Evolutionary conservation across 2,888 invertebrate species (phyloP).

Genomic region (Acrobasis suavella): DNA sequence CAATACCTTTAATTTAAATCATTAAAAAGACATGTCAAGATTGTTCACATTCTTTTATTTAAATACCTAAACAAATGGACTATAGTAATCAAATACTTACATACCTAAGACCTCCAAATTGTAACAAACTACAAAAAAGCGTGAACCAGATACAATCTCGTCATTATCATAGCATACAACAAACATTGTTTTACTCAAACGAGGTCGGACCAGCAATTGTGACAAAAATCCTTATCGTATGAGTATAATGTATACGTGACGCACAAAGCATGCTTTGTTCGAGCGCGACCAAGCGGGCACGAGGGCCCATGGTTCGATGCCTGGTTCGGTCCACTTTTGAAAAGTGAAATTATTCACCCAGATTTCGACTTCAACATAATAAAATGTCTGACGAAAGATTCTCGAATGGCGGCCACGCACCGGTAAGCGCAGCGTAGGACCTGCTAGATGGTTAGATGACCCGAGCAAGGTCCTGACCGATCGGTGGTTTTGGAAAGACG

Average conservation of each 20-base stretch:
- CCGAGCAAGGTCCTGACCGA: too few relatives aligned
- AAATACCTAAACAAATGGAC: too few relatives aligned
- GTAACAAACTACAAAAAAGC: not conserved
- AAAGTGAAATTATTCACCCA: not conserved
- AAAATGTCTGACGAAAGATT: too few relatives aligned
- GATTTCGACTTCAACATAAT: not conserved
- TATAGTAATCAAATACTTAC: too few relatives aligned
- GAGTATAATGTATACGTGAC: not conserved
- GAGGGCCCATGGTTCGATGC: conserved; percentile 13
- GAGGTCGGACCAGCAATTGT: conserved; percentile 4
- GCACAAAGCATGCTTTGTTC: conserved; percentile 13
- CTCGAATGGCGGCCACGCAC: too few relatives aligned
- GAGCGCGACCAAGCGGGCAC: not conserved
- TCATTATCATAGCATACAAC: not conserved
- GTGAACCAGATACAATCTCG: not conserved
- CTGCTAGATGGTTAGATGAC: too few relatives aligned
- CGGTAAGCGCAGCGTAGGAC: too few relatives aligned
- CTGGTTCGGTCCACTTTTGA: not conserved
- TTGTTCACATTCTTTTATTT: too few relatives aligned
- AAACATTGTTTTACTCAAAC: conserved; percentile 8
- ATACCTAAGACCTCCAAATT: too few relatives aligned
- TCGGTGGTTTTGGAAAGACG: too few relatives aligned
- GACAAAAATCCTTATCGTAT: conserved; percentile 8
- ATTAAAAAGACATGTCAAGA: too few relatives aligned
- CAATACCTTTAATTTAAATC: too few relatives aligned